These are phyloP conservation scores for Belgica antarctica DNA, from an alignment of 2,888 invertebrate species.

Conservation along the genomic window DNA sequence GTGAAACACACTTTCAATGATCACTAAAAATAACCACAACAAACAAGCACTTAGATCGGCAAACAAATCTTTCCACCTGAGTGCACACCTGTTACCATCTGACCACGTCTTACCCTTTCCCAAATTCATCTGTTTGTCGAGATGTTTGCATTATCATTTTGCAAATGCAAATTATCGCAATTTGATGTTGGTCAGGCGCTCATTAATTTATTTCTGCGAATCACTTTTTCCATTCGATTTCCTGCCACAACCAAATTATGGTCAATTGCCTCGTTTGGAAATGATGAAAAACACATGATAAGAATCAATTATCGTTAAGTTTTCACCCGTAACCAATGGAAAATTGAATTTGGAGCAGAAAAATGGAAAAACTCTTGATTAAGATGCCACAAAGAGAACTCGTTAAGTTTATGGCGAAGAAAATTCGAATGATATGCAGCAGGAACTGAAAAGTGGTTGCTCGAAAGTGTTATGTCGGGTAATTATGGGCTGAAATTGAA, in stretches of 20 bases:
- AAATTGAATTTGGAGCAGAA: background rate
- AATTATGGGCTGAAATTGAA: constrained; percentile 8
- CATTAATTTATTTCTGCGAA: constrained; percentile 31
- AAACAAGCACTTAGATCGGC: too few species aligned
- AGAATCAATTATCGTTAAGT: constrained; percentile 26
- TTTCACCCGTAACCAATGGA: too few species aligned
- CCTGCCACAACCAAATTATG: constrained; percentile 29
- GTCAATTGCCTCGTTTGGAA: constrained; percentile 9
- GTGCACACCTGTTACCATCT: too few species aligned
- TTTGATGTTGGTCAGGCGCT: background rate
- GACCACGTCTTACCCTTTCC: too few species aligned
- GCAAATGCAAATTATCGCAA: constrained; percentile 26
- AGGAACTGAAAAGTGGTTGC: constrained; percentile 15
- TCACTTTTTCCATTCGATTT: constrained; percentile 20
- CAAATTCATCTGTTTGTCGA: constrained; percentile 1
- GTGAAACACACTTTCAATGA: too few species aligned
- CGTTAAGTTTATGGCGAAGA: constrained; percentile 3
- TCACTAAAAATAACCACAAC: too few species aligned
- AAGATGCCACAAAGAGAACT: constrained; percentile 1
- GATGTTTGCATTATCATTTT: constrained; percentile 29
- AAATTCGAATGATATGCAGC: too few species aligned
- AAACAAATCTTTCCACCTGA: too few species aligned
- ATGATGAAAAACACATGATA: constrained; percentile 20
- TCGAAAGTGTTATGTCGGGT: constrained; percentile 3
- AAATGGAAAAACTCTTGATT: constrained; percentile 21